Base-by-base conservation (phyloP, 2,888 invertebrate species). In the Blastobasis adustella region DNA sequence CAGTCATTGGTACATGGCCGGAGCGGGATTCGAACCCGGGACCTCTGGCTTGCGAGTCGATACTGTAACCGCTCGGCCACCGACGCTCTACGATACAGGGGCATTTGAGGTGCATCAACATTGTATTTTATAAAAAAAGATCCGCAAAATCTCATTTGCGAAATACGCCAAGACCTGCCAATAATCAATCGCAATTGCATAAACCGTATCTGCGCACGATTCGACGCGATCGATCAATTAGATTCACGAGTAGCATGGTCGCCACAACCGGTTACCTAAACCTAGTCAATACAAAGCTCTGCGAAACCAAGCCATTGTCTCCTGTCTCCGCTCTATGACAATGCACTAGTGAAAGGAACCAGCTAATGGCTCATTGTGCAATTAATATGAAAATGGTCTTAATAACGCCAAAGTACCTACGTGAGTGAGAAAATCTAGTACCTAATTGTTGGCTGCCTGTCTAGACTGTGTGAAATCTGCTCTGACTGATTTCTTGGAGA, bases 311-410 rank as follows among this genome's bases (percentile, higher is more conserved):
- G 58, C 67, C 66, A 72, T 76, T 78, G 76, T 78, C 47, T 47
- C 6, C 39, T 69, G 64, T 64, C 59, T 55, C 60, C 58, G 56
- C 58, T 65, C 61, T 63, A 55, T 56, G 62, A 72, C 72, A 73
- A 73, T 69, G 61, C 60, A 58, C 58, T 68, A 76, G 79, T 76
- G 79, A 81, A 79, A 79, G 79, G 79, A 69, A 73, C 69, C 65
- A 53, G 58, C 63, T 71, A 73, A 75, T 67, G 69, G 68, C 60
- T 61, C 66, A 73, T 73, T 75, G 76, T 73, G 69, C 69, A 73
- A 76, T 80, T 79, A 76, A 74, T 73, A 75, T 75, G 74, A 76
- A 79, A 75, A 73, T 65, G 59, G 66, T 52, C 70, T 73, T 74
- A 73, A 72, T 78, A 78, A 73, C 75, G n/a, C 77, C 71, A 66